Conservation (phyloP, 2,113 vertebrate genomes). For the Circaetus gallicus region DNA sequence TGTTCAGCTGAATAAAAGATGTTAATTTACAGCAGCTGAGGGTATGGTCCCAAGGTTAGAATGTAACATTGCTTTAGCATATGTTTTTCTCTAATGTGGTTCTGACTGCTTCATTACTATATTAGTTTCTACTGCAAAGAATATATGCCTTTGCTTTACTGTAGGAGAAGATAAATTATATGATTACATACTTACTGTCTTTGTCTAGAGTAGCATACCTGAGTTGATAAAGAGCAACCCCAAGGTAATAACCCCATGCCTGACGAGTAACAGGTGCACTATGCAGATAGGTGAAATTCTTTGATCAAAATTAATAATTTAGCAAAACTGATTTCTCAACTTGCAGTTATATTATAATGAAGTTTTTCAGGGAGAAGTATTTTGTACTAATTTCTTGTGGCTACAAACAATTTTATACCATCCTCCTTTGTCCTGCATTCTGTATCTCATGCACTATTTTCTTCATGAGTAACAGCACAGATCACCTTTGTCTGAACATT, state of each 20-base stretch:
- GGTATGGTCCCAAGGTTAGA: background rate
- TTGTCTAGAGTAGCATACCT: background rate
- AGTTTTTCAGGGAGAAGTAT: background rate
- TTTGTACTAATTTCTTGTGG: background rate
- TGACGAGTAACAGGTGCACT: background rate
- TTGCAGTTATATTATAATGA: background rate
- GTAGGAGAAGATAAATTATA: background rate
- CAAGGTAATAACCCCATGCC: background rate
- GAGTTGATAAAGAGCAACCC: background rate
- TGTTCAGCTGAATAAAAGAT: background rate
- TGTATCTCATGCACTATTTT: background rate
- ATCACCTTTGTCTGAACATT: background rate
- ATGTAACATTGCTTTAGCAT: background rate
- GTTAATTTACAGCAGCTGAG: background rate
- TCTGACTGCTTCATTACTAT: background rate
- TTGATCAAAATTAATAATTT: background rate
- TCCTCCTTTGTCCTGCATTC: background rate
- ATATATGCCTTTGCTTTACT: background rate
- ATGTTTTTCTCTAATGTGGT: background rate
- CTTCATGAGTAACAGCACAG: background rate
- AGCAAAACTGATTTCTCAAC: background rate
- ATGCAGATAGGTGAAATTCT: background rate
- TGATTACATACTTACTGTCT: background rate
- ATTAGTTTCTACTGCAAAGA: background rate
- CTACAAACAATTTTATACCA: background rate